Conservation (phyloP, 2,113 vertebrate genomes). For the Paramormyrops kingsleyae region DNA sequence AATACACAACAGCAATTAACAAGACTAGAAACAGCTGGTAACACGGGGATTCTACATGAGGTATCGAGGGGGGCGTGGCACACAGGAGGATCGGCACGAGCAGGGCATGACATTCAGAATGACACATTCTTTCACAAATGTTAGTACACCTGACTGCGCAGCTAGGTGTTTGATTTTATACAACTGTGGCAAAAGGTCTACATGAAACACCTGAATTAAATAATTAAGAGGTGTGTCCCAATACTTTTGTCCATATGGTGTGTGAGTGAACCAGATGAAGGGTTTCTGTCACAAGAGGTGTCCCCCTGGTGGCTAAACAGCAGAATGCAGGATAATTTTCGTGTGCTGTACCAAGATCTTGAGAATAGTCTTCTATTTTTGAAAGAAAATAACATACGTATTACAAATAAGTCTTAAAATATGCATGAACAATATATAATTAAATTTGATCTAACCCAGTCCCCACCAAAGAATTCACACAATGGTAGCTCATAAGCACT, state of each 20-base stretch:
- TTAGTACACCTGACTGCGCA: neutral
- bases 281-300: neutral
- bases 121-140: neutral
- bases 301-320: constrained; percentile 31
- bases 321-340: constrained; percentile 11
- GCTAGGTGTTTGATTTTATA: neutral
- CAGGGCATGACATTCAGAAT: neutral
- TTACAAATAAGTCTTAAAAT: constrained; percentile 20
- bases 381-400: constrained; percentile 14
- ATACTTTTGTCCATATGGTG: neutral
- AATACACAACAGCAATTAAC: too few species aligned
- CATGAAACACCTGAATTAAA: neutral
- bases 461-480: constrained; percentile 24
- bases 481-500: constrained; percentile 22
- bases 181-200: neutral
- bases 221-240: neutral
- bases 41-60: too few species aligned
- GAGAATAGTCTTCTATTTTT: neutral
- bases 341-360: constrained; percentile 22
- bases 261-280: neutral
- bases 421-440: constrained; percentile 37
- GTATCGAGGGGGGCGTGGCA: too few species aligned
- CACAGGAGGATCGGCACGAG: too few species aligned
- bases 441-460: constrained; percentile 20
- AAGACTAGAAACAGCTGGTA: too few species aligned